These are phyloP conservation scores for Rhizoglyphus robini DNA, from an alignment of 1,140 invertebrate genomes.

Conservation along the genomic window DNA sequence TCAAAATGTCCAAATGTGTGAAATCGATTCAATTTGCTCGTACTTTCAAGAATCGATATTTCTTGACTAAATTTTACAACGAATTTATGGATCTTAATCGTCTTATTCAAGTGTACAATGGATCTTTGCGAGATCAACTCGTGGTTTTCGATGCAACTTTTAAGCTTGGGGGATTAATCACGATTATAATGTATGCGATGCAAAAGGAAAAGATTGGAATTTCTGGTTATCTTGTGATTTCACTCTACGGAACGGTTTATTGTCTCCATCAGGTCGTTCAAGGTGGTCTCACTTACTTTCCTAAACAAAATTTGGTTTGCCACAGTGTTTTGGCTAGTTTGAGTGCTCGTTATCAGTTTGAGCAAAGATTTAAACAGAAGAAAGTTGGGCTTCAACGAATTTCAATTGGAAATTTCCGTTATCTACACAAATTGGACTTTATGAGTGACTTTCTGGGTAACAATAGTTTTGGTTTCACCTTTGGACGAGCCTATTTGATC, in stretches of 20 bases:
- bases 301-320: neutral
- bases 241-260: neutral
- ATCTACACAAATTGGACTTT: neutral
- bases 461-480: neutral
- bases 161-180: neutral
- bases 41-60: neutral
- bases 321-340: neutral
- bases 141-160: neutral
- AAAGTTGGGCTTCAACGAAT: neutral
- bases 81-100: neutral
- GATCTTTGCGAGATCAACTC: neutral
- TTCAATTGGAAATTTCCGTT: no score
- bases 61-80: neutral
- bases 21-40: neutral
- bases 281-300: neutral
- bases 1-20: neutral
- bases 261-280: neutral
- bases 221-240: neutral
- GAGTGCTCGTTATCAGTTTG: neutral
- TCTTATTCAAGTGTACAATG: neutral
- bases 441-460: neutral
- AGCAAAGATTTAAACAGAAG: neutral
- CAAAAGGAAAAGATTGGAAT: neutral
- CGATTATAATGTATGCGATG: neutral
- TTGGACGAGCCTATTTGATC: neutral